phyloP scores from a whole-genome alignment of 2,888 invertebrate genomes.

The Cataglyphis altisquamis region DNA sequence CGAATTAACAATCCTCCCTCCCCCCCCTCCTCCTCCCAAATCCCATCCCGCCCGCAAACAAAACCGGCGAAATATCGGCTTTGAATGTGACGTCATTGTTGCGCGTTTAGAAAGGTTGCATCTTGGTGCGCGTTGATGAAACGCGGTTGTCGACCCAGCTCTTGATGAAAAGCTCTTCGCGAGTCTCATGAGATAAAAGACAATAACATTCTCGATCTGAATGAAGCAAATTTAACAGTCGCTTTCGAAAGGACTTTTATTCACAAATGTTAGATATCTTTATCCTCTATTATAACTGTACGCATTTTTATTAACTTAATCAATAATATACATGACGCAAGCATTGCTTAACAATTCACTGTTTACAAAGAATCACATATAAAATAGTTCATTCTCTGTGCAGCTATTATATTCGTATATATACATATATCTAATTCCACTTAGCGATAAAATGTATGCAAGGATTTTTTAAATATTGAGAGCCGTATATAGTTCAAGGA shows the following conservation, averaged over 20 bases:
- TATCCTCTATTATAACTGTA: conserved; percentile 17
- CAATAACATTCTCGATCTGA: conserved; percentile 30
- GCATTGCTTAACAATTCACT: conserved; percentile 47
- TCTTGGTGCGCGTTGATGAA: conserved; percentile 35
- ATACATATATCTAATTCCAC: conserved; percentile 36
- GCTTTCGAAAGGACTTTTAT: neutral
- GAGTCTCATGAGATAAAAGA: conserved; percentile 17
- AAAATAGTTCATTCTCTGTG: conserved; percentile 63
- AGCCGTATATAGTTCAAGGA: conserved; percentile 39
- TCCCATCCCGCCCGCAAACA: conserved; percentile 61
- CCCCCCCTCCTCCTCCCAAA: neutral
- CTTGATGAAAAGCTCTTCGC: conserved; percentile 17
- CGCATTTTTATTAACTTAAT: conserved; percentile 68
- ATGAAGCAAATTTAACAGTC: conserved; percentile 13
- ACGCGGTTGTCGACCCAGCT: neutral
- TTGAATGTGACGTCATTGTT: conserved; percentile 39
- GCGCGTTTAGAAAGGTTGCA: conserved; percentile 4
- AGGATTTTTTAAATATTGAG: conserved; percentile 10
- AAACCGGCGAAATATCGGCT: conserved; percentile 43
- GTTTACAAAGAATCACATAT: conserved; percentile 59
- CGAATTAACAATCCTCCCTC: conserved; percentile 65
- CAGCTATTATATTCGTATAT: conserved; percentile 14
- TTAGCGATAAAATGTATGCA: conserved; percentile 25
- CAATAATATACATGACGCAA: conserved; percentile 54
- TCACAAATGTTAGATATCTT: neutral